Conservation (phyloP, 2,888 invertebrate species). For the Apamea crenata region DNA sequence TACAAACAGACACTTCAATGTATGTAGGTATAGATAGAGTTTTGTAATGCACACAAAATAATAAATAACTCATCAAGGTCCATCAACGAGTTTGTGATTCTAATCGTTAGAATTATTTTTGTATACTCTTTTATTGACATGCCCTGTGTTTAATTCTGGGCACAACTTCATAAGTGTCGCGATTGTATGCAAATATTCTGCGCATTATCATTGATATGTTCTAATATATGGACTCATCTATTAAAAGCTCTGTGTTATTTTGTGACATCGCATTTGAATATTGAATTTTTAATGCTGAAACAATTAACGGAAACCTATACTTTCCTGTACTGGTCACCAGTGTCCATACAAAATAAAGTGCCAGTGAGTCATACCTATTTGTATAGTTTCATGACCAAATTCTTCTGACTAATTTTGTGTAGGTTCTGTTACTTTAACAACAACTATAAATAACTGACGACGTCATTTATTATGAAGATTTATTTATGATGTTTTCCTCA, state of each 20-base stretch:
- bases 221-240: conserved; percentile 63
- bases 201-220: conserved; percentile 50
- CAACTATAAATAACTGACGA: conserved; percentile 2
- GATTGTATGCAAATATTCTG: conserved; percentile 75
- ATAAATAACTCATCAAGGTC: neutral
- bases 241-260: conserved; percentile 62
- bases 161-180: conserved; percentile 65
- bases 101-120: conserved; percentile 26
- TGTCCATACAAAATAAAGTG: conserved; percentile 43
- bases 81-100: neutral
- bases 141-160: conserved; percentile 57
- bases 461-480: conserved; percentile 2
- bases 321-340: conserved; percentile 47
- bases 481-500: conserved; percentile 12
- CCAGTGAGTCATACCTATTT: conserved; percentile 42
- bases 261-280: conserved; percentile 65
- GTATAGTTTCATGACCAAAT: conserved; percentile 27
- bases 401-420: conserved; percentile 14
- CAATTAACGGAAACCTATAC: conserved; percentile 62
- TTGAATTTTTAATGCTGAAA: conserved; percentile 55
- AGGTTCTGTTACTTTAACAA: conserved; percentile 1
- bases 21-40: neutral
- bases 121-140: conserved; percentile 29
- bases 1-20: neutral
- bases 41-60: neutral